Conservation (phyloP, 2,113 vertebrate genomes). For the Cisticola juncidis region DNA sequence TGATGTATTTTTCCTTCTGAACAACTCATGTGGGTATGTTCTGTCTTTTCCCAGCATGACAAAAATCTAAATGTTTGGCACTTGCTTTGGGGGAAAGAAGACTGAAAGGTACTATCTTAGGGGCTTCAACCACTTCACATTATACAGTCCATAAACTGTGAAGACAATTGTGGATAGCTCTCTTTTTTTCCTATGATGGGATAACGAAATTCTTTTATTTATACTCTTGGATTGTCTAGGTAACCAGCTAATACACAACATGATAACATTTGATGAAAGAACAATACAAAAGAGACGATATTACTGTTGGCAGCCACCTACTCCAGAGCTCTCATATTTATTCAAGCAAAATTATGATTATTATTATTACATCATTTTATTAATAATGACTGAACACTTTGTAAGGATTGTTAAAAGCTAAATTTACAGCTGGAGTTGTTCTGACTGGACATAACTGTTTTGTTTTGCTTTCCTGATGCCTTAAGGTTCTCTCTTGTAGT, state of each 20-base stretch:
- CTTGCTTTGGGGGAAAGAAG: background rate
- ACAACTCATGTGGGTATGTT: background rate
- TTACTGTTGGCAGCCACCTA: background rate
- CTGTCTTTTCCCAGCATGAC: background rate
- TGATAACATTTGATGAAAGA: background rate
- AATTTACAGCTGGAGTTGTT: slow-evolving; percentile 34
- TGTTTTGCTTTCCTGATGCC: slow-evolving; percentile 43
- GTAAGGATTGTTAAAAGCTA: background rate
- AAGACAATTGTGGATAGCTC: background rate
- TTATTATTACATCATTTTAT: slow-evolving; percentile 26
- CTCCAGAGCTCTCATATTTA: background rate
- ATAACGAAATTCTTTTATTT: background rate
- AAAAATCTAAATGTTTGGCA: background rate
- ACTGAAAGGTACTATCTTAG: background rate
- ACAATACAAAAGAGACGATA: background rate
- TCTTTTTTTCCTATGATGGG: background rate
- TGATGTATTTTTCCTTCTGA: background rate
- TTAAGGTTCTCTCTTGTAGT: slow-evolving; percentile 23
- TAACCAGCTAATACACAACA: background rate
- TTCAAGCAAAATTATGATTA: slow-evolving; percentile 3
- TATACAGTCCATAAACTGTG: background rate
- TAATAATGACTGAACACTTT: slow-evolving; percentile 17
- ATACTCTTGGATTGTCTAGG: background rate
- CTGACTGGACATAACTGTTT: slow-evolving; percentile 52
- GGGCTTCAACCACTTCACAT: background rate